Evolutionary conservation across 2,113 vertebrate genomes (phyloP), one percentile per base, ranked within the genome.

Genomic region (Proterorhinus semilunaris): DNA sequence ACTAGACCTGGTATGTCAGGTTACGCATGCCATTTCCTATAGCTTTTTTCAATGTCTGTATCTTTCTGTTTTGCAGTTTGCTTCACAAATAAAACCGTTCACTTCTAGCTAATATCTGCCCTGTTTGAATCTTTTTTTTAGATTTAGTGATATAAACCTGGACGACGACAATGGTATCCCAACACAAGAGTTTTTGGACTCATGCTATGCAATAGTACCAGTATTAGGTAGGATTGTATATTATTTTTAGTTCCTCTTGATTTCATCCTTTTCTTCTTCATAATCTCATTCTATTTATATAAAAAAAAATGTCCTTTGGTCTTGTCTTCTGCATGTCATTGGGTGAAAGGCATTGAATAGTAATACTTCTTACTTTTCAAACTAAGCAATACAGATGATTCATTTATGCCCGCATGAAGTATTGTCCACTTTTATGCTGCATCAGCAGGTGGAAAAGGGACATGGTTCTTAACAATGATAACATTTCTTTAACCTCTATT

Each of bases 101-200:
- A 79, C 78, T 15, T 65, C 36, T 66, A 67, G 82, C 76, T 87
- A 82, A 83, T 83, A 71, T 76, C 71, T 88, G 69, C 75, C 73
- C 74, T 90, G 86, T 91, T 80, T 90, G 82, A 87, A 91, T 91
- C 83, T 92, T 86, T 91, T 92, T 86, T 91, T 75, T 91, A 99
- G 98, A 91, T 99, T 99, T 91, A 99, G 93, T 91, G 98, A 99
- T 92, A 95, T 98, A 87, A 94, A 93, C 78, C 95, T 98, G 94
- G 91, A 92, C 66, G 96, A 96, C 79, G 93, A 95, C 85, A 93
- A 90, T 76, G 98, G 96, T 88, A 98, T 99, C 90, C 98, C 98
- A 66, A 97, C 98, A 74, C 95, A 94, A 88, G 93, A 94, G 62
- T 98, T 99, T 92, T 92, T 99, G 93, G 95, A 96, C 47, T 98